A percentile compares a stretch with the other conserved stretches of the same genome.
Conservation (phyloP, 2,888 invertebrate genomes). For the Heliconius erato region DNA sequence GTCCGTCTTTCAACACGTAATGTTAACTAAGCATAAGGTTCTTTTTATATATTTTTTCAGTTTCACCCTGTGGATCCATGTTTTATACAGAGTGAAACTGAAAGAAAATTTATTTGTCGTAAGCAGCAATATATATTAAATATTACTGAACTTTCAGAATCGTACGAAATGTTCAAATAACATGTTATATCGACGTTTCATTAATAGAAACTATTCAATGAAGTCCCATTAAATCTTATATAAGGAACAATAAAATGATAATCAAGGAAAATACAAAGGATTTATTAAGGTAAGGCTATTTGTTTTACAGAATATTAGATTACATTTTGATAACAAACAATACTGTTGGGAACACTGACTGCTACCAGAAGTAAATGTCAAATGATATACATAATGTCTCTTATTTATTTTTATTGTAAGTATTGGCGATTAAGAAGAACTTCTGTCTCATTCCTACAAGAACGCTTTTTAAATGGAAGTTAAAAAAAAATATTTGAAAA, state of each 20-base stretch:
- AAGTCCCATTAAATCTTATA: not conserved
- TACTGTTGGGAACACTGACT: constrained; percentile 1
- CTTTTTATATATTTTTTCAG: no score
- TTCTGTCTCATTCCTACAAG: no score
- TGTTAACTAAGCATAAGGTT: no score
- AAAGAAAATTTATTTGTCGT: no score
- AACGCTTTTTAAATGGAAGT: no score
- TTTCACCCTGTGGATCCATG: no score
- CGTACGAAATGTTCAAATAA: not conserved
- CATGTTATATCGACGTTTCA: not conserved
- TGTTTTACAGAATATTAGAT: not conserved
- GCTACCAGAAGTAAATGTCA: not conserved
- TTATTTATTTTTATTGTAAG: not conserved
- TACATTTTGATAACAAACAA: constrained; percentile 11
- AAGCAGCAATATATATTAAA: no score
- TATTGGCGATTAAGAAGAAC: no score
- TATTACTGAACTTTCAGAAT: not conserved
- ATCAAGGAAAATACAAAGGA: not conserved
- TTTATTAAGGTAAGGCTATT: not conserved
- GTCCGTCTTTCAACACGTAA: no score
- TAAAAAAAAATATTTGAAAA: no score
- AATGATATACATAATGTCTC: not conserved
- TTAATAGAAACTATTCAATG: not conserved
- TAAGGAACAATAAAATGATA: constrained; percentile 3
- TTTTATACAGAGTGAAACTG: no score